Percentiles rank a stretch among this genome's conserved stretches.
Conservation (phyloP, 1,140 invertebrate species). For the Drosophila persimilis region DNA sequence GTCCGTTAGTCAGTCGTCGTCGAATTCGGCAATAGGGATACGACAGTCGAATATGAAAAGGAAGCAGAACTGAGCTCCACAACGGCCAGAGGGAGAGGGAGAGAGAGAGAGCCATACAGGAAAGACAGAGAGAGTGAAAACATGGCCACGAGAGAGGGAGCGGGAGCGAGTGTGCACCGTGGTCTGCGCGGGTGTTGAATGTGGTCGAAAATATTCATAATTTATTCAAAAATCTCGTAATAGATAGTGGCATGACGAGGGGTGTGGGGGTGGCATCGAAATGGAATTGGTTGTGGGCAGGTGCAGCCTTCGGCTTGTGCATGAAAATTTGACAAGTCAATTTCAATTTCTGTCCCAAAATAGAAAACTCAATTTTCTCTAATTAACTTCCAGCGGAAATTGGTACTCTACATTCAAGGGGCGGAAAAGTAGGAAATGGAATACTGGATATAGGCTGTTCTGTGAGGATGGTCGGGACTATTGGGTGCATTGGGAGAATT, state of each 20-base stretch:
- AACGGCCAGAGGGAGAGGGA: not conserved
- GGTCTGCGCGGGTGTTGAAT: constrained; percentile 52
- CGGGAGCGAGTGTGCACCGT: constrained; percentile 32
- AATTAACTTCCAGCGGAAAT: constrained; percentile 29
- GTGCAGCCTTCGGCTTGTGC: constrained; percentile 4
- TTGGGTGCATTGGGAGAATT: not conserved
- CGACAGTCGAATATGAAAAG: constrained; percentile 48
- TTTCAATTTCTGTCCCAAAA: constrained; percentile 43
- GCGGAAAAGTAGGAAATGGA: not conserved
- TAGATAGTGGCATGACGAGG: not conserved
- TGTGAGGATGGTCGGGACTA: too few relatives aligned
- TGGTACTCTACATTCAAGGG: constrained; percentile 9
- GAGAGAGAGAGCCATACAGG: constrained; percentile 7
- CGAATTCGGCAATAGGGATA: constrained; percentile 68
- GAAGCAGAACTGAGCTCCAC: constrained; percentile 31
- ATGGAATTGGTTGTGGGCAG: not conserved
- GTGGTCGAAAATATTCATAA: constrained; percentile 48
- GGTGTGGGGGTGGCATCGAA: not conserved
- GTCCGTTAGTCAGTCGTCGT: constrained; percentile 28
- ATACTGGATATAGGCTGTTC: constrained; percentile 2
- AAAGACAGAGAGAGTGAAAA: constrained; percentile 16
- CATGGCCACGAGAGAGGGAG: constrained; percentile 1
- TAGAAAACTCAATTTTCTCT: constrained; percentile 20
- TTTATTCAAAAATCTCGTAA: constrained; percentile 50
- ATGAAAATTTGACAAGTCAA: constrained; percentile 47